A percentile compares a stretch with the other conserved stretches of the same genome.
Evolutionary conservation across 2,797 vertebrate species (phyloP).

Genomic region (Hemibagrus guttatus): DNA sequence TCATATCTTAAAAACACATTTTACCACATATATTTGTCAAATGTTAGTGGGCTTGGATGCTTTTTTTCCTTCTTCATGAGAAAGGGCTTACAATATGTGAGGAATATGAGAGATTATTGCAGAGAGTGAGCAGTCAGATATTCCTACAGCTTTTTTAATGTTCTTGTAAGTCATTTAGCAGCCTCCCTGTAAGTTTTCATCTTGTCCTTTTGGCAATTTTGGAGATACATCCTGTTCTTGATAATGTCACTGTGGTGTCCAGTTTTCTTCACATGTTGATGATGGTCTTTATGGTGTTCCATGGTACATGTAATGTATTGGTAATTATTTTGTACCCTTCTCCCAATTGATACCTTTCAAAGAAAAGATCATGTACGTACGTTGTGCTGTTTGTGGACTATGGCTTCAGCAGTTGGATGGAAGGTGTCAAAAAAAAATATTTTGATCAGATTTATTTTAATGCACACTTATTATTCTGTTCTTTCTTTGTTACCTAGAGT

Average conservation of each 20-base stretch:
- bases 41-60: background rate
- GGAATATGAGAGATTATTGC: background rate
- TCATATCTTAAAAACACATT: background rate
- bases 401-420: background rate
- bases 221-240: background rate
- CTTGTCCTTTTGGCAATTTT: background rate
- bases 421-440: background rate
- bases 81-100: background rate
- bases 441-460: background rate
- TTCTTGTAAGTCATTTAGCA: background rate
- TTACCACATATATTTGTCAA: background rate
- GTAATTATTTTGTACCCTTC: background rate
- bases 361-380: background rate
- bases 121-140: background rate
- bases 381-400: background rate
- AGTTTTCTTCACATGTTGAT: background rate
- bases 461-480: background rate
- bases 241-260: background rate
- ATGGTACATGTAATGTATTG: background rate
- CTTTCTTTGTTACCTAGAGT: background rate
- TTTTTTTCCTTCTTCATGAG: background rate
- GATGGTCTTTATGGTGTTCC: background rate
- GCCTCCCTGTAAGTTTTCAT: background rate
- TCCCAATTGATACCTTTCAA: background rate
- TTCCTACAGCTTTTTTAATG: background rate